These are phyloP conservation scores for Deilephila elpenor DNA, from an alignment of 2,888 invertebrate species.

Conservation along the genomic window DNA sequence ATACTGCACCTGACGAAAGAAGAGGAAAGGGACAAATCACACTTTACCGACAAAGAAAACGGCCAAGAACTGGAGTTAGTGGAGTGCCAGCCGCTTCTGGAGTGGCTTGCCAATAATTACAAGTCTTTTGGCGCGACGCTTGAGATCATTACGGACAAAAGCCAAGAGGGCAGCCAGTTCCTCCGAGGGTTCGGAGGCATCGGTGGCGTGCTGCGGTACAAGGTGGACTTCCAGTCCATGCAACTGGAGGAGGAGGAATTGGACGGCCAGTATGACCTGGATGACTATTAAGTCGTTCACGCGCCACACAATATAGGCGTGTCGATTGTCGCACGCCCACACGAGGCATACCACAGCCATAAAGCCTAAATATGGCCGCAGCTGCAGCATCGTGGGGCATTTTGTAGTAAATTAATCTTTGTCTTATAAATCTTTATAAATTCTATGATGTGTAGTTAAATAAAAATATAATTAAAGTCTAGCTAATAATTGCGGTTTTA, in stretches of 20 bases:
- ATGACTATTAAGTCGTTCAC: conserved; percentile 90
- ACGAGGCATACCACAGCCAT: no score
- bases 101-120: conserved; percentile 99
- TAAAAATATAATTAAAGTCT: no score
- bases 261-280: conserved; percentile 94
- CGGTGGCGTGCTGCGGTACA: conserved; percentile 99
- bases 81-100: conserved; percentile 98
- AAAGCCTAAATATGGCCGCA: no score
- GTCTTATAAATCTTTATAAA: no score
- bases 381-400: no score
- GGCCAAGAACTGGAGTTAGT: conserved; percentile 99
- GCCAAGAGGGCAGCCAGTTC: conserved; percentile 99
- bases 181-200: conserved; percentile 99
- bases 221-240: conserved; percentile 99
- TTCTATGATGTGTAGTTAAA: no score
- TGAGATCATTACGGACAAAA: conserved; percentile 99
- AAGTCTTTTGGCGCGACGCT: conserved; percentile 99
- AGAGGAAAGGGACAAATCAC: conserved; percentile 99
- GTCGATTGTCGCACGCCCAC: no score
- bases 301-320: not conserved
- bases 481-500: no score
- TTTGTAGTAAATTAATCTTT: no score
- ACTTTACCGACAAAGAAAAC: conserved; percentile 99
- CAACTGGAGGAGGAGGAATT: conserved; percentile 94
- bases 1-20: conserved; percentile 98